Base-by-base conservation (phyloP, 2,888 invertebrate species). In the Drosophila eohydei region DNA sequence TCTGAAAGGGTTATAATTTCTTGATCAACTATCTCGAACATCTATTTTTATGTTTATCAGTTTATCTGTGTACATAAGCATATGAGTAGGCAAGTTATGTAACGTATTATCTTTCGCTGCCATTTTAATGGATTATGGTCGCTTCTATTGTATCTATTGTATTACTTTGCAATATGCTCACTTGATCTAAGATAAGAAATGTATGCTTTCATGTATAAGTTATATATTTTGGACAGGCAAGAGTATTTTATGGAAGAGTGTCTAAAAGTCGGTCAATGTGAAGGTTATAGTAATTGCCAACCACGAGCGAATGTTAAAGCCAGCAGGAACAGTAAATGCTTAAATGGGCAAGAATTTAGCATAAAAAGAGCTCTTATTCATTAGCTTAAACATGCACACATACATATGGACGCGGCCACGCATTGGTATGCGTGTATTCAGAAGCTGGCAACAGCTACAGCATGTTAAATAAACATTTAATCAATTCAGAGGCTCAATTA, bases 391-490 rank as follows among this genome's bases (percentile, higher is more conserved):
- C 36, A 36, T 7, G 8, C 44, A 30, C 41, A 58, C 26, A 48
- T 5, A 26, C 36, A 12, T 9, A 12, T 7, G 16, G 3, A 32
- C 12, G 28, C 38, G 34, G n/a, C 8, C 41, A 14, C 21, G 32
- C 43, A n/a, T 55, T 43, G 6, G 34, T 58, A 36, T 30, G 54
- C 9, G 52, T 34, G 40, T 34, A 41, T 36, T 34, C 58, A 56
- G 73, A 55, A 69, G 57, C 69, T 76, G 67, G 65, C 65, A 78
- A 71, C 73, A 55, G 56, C 48, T 51, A 41, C 67, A 62, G 79
- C 71, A 86, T 79, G 62, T 65, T 77, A 71, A 86, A 81, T 71
- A 72, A 66, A 75, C 69, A 75, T 87, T 82, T 81, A 84, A 84
- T 80, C 64, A 78, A 81, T 87, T 84, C 68, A 62, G 61, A 65